phyloP scores from a whole-genome alignment of 2,113 vertebrate genomes.

The Pelvicachromis taeniatus region DNA sequence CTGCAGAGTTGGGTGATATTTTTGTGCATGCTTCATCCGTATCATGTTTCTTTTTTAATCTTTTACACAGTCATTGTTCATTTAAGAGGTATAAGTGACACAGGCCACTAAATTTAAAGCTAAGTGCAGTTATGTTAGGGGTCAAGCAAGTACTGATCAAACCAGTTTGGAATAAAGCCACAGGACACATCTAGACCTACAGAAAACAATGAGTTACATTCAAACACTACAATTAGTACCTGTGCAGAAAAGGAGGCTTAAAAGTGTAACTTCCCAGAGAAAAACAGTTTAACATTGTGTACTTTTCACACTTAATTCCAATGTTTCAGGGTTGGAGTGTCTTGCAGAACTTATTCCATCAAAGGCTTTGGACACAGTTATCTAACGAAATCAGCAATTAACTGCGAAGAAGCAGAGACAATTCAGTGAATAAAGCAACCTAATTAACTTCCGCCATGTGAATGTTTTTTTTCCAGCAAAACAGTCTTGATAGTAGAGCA shows the following conservation, averaged over 20 bases:
- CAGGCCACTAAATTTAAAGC: background rate
- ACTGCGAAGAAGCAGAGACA: constrained; percentile 41
- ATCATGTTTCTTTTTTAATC: background rate
- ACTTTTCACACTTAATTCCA: background rate
- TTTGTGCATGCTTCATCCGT: background rate
- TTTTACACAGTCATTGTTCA: background rate
- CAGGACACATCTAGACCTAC: background rate
- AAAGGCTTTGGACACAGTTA: constrained; percentile 30
- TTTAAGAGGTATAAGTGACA: background rate
- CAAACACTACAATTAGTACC: background rate
- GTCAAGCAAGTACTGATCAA: background rate
- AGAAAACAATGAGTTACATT: background rate
- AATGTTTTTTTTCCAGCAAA: constrained; percentile 26
- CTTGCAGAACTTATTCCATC: constrained; percentile 15
- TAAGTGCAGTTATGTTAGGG: background rate
- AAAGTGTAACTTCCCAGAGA: background rate
- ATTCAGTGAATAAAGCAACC: constrained; percentile 44
- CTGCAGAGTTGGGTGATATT: background rate
- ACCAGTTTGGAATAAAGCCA: background rate
- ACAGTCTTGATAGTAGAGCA: constrained; percentile 5
- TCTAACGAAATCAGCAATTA: constrained; percentile 63
- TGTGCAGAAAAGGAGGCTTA: background rate
- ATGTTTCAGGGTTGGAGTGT: background rate
- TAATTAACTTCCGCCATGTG: constrained; percentile 52
- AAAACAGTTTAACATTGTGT: background rate